Evolutionary conservation across 2,888 invertebrate genomes (phyloP).

Genomic region (Volucella inflata): DNA sequence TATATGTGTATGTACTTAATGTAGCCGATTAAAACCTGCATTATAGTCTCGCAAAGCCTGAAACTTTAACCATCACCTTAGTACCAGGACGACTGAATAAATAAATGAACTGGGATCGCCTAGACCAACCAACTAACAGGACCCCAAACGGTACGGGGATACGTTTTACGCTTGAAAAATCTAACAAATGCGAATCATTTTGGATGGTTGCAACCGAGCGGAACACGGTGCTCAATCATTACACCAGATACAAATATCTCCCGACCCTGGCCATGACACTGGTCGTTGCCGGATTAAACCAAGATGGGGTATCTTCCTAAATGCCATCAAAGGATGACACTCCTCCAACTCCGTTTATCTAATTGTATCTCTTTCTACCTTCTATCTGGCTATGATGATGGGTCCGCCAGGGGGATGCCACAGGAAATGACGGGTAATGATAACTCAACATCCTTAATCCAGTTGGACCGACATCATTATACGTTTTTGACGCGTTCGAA

Average conservation of each 20-base stretch:
- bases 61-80: slow-evolving; percentile 34
- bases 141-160: slow-evolving; percentile 30
- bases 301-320: slow-evolving; percentile 26
- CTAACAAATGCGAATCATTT: slow-evolving; percentile 59
- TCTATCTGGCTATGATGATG: slow-evolving; percentile 8
- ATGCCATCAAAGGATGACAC: slow-evolving; percentile 57
- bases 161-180: slow-evolving; percentile 67
- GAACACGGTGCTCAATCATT: slow-evolving; percentile 58
- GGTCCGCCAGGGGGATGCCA: slow-evolving; percentile 12
- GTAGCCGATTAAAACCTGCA: background rate
- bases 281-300: no score
- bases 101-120: background rate
- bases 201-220: slow-evolving; percentile 13
- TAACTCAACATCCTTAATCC: slow-evolving; percentile 72
- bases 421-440: slow-evolving; percentile 67
- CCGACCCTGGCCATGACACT: slow-evolving; percentile 3
- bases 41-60: slow-evolving; percentile 32
- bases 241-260: slow-evolving; percentile 65
- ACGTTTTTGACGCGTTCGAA: slow-evolving; percentile 54
- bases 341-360: background rate
- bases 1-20: background rate
- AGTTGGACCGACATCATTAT: slow-evolving; percentile 66
- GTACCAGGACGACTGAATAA: slow-evolving; percentile 42
- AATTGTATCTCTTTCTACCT: slow-evolving; percentile 17
- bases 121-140: no score